Evolutionary conservation across 2,888 invertebrate genomes (phyloP).

Genomic region (Ormyrus pomaceus): DNA sequence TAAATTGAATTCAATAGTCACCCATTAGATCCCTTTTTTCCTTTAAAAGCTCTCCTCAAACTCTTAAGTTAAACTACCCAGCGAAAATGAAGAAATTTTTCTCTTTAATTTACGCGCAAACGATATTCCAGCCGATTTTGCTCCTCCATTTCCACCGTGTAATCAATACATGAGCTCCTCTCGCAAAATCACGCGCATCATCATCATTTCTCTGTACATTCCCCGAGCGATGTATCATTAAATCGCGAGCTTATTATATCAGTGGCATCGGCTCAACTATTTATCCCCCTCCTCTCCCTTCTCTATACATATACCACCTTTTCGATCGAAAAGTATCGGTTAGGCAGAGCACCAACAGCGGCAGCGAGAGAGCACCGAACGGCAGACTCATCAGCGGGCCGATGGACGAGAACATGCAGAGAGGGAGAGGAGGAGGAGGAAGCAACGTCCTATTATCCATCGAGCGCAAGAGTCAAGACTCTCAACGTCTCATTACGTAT

Average conservation of each 20-base stretch:
- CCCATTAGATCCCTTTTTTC: too few species aligned
- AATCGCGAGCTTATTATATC: constrained; percentile 48
- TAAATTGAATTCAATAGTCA: too few species aligned
- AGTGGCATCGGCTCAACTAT: constrained; percentile 51
- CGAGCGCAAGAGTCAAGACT: constrained; percentile 13
- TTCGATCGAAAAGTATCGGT: constrained; percentile 51
- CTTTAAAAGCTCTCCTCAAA: too few species aligned
- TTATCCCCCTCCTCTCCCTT: constrained; percentile 19
- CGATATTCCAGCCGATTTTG: constrained; percentile 21
- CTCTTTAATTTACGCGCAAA: constrained; percentile 21
- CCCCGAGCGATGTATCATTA: constrained; percentile 46
- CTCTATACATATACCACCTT: constrained; percentile 11
- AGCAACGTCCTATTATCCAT: constrained; percentile 48
- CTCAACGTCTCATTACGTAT: constrained; percentile 57
- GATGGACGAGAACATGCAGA: constrained; percentile 30
- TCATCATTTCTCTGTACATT: constrained; percentile 35
- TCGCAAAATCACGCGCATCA: constrained; percentile 28
- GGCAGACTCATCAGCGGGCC: constrained; percentile 16
- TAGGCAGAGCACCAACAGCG: constrained; percentile 30
- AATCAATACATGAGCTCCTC: constrained; percentile 35
- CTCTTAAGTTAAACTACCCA: too few species aligned
- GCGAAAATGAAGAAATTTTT: constrained; percentile 43
- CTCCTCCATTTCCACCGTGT: constrained; percentile 15
- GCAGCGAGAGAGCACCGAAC: background rate
- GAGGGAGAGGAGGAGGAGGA: constrained; percentile 1